Evolutionary conservation across 2,113 vertebrate genomes (phyloP), one percentile per base, ranked within the genome.

Genomic region (Neodon shergylaensis): DNA sequence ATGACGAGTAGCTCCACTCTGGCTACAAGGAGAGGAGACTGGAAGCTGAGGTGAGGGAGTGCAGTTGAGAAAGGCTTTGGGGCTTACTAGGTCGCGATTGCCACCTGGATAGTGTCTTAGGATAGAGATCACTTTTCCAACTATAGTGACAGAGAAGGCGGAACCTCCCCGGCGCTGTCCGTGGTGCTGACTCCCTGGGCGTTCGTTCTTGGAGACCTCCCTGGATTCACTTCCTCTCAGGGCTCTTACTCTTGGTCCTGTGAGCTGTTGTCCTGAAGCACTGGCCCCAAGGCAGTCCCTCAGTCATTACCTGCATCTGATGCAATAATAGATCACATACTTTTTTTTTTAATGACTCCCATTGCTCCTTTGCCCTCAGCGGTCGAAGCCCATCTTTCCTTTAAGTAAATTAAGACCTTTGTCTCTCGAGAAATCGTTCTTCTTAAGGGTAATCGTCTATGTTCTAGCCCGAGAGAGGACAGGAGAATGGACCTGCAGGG

Each of bases 261-360:
- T 47, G 85, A 76, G 87, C 81, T 95, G 31, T 66, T 7, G 12
- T 61, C n/a, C 65, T 65, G n/a, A 77, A 79, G 84, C 61, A 1
- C 31, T 78, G 58, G n/a, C 76, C 92, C 68, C 84, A 42, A 82
- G 70, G 85, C 21, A 61, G 87, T n/a, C 49, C 86, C 66, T 63
- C 39, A 61, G 6, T 39, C 61, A 68, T 89, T 88, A 58, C 10
- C 1, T 81, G 36, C 1, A 21, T 91, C 91, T 97, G 96, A 97
- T 90, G 94, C 49, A 97, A 97, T 9, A 97, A 97, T 9, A 76
- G 19, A 22, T 89, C 28, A 90, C 66, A 19, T 24, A 42, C 52
- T 39, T 39, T 74, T 42, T 96, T 96, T 97, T 96, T 97, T 96
- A 97, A 95, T 97, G 77, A 95, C 86, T 97, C 95, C 97, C 93